Base-by-base conservation (phyloP, 2,113 vertebrate species). In the Ciconia maguari region DNA sequence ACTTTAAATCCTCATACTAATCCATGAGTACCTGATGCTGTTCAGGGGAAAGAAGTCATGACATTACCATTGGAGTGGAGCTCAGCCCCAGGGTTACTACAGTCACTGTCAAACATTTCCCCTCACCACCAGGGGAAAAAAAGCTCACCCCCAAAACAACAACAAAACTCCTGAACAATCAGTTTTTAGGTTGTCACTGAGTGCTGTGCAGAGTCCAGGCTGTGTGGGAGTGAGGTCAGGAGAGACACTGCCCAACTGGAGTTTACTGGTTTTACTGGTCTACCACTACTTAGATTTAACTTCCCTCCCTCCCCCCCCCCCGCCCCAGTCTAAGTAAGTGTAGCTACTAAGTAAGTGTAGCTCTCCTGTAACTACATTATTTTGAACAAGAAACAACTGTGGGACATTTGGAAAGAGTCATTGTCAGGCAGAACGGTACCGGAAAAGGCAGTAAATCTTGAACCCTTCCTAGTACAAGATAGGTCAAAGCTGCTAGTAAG, bases 201-300 rank as follows among this genome's bases (percentile, higher is more conserved):
- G 20, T 1, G 2, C 3, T 46, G 22, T 80, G 38, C 6, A 0
- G 1, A 81, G 11, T 75, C 18, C 8, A 54, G 6, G 16, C 5
- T 79, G 10, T 87, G 29, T 14, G 36, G 22, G 21, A 49, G 17
- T 7, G 16, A 93, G 13, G 19, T 22, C 34, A 58, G 74, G n/a
- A 78, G 25, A 58, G 24, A 64, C 4, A n/a, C 10, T 10, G 1
- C 9, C 10, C 2, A 2, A 44, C 11, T 54, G 27, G 54, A 70
- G 13, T 61, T 84, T 78, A 38, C 27, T 70, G 20, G 10, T 8
- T 61, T 84, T 78, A 38, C 27, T 70, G 20, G 10, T 8, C 26
- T 51, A 26, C 2, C 4, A 11, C 84, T 72, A 41, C 49, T 54
- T n/a, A 32, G 7, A 70, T 12, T 71, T 51, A 74, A 51, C 5